Evolutionary conservation across 2,888 invertebrate genomes (phyloP).

Genomic region (Diaperis boleti): DNA sequence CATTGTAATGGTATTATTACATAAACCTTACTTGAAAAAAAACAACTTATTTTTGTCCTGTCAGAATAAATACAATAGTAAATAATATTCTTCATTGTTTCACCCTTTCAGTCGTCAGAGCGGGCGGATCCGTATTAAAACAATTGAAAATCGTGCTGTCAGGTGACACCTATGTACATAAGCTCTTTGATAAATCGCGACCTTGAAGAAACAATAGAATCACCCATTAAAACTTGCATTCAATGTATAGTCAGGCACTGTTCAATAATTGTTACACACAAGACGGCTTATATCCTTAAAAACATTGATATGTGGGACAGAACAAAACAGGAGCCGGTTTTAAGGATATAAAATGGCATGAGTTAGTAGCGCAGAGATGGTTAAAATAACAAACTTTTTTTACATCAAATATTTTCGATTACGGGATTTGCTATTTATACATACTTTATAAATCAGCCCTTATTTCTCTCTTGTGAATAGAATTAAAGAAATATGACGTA

Average conservation of each 20-base stretch:
- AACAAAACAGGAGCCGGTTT: slow-evolving; percentile 5
- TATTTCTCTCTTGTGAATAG: slow-evolving; percentile 64
- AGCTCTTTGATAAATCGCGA: slow-evolving; percentile 9
- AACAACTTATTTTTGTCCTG: no score
- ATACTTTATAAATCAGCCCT: slow-evolving; percentile 64
- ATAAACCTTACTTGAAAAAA: no score
- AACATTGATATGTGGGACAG: slow-evolving; percentile 37
- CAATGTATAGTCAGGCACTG: slow-evolving; percentile 41
- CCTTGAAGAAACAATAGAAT: not conserved
- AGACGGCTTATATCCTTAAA: slow-evolving; percentile 31
- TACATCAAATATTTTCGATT: slow-evolving; percentile 53
- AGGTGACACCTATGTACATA: slow-evolving; percentile 17
- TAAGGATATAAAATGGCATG: slow-evolving; percentile 30
- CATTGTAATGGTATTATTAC: no score
- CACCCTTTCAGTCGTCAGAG: no score
- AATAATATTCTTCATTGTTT: no score
- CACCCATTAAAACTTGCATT: slow-evolving; percentile 15
- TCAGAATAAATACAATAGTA: no score
- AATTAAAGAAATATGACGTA: slow-evolving; percentile 63
- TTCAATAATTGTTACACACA: slow-evolving; percentile 32
- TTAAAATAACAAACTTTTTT: slow-evolving; percentile 43
- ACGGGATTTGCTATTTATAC: slow-evolving; percentile 58
- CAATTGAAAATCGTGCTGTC: slow-evolving; percentile 9
- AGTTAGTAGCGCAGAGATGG: slow-evolving; percentile 39
- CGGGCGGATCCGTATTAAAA: not conserved